These are phyloP conservation scores for Macquaria australasica DNA, from an alignment of 2,113 vertebrate genomes.

Conservation along the genomic window DNA sequence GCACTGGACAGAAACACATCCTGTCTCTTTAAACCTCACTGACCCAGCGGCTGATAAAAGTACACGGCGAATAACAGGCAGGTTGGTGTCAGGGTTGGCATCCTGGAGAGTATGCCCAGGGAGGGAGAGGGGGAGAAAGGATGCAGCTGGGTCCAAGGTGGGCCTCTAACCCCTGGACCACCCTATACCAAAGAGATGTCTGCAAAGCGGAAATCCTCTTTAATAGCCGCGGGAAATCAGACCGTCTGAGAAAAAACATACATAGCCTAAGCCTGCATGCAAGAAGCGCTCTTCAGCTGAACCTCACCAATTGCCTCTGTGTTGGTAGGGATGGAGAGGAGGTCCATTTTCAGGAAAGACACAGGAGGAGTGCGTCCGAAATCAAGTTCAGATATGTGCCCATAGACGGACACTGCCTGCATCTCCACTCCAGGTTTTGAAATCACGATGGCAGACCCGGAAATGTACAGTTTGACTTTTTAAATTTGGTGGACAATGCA, in stretches of 20 bases:
- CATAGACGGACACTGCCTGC: neutral
- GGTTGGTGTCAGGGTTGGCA: slow-evolving; percentile 69
- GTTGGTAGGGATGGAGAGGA: neutral
- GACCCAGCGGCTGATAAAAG: slow-evolving; percentile 55
- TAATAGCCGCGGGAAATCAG: slow-evolving; percentile 55
- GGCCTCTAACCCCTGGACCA: slow-evolving; percentile 57
- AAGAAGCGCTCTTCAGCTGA: slow-evolving; percentile 4
- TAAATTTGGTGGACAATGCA: neutral
- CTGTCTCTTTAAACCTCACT: slow-evolving; percentile 60
- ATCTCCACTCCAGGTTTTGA: neutral
- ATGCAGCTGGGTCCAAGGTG: slow-evolving; percentile 70
- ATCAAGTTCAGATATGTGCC: neutral
- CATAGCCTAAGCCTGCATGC: slow-evolving; percentile 1
- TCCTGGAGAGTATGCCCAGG: slow-evolving; percentile 58
- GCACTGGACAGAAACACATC: slow-evolving; percentile 66
- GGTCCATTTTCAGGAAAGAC: neutral
- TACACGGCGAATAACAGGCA: slow-evolving; percentile 55
- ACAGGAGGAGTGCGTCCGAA: neutral
- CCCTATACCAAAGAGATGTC: slow-evolving; percentile 54
- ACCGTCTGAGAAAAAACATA: slow-evolving; percentile 18
- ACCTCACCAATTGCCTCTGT: neutral
- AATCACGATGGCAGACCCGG: neutral
- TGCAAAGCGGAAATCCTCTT: slow-evolving; percentile 71
- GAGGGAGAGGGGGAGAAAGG: slow-evolving; percentile 43
- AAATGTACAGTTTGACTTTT: neutral